Base-by-base conservation (phyloP, 2,113 vertebrate species). In the Acinonyx jubatus region DNA sequence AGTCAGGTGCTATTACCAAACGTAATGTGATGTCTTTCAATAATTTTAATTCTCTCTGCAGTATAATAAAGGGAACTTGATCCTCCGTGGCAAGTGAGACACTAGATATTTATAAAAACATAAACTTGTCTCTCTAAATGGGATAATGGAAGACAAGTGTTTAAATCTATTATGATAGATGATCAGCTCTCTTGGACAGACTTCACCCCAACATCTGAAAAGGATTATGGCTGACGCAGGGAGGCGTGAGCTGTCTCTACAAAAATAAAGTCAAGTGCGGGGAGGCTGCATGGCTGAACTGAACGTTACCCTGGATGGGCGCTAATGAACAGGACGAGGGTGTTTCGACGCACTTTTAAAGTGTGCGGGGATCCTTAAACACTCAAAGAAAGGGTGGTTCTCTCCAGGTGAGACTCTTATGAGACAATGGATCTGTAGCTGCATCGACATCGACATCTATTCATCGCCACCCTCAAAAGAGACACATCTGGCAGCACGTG, bases 131-230 rank as follows among this genome's bases (percentile, higher is more conserved):
- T 81, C 27, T 93, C 82, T 97, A 96, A 81, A 91, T 91, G 50
- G 13, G 14, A 31, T 5, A 23, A 15, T 29, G 25, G 12, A 91
- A 92, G 80, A 14, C 7, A 87, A 93, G 93, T 55, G 69, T 91
- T 69, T 95, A 92, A 96, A 97, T 98, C 81, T 93, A 94, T 94
- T 0, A 2, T 18, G 85, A 16, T 2, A 83, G 36, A 63, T 23
- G 82, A 83, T 74, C 76, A 87, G 96, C 85, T 97, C 95, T 95
- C 98, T 97, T 96, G 97, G 95, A 96, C 93, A 50, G 95, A 38
- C 33, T 97, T 55, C 85, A 93, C 81, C 94, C 89, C 94, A 80
- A 41, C 38, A 45, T 50, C 69, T 65, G 92, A 91, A 52, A 90
- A 41, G 4, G 48, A 85, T 86, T 97, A 86, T 71, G 68, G 90